phyloP scores from a whole-genome alignment of 1,140 invertebrate genomes.

The Leptinotarsa texana region DNA sequence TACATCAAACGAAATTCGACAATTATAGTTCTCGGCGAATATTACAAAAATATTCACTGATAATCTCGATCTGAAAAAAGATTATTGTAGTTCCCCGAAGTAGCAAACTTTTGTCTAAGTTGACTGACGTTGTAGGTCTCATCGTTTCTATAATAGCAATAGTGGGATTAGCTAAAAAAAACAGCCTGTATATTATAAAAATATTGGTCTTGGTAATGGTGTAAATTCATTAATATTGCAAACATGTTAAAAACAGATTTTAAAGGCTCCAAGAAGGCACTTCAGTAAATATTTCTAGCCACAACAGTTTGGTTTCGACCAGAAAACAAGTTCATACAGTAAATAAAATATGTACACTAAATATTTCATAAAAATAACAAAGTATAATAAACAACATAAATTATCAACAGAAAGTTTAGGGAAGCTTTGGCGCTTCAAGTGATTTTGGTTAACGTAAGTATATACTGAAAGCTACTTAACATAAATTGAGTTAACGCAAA shows the following conservation, averaged over 20 bases:
- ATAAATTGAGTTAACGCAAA: not conserved
- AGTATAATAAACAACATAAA: constrained; percentile 3
- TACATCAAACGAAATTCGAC: no score
- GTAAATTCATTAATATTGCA: not conserved
- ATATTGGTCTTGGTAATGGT: not conserved
- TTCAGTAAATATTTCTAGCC: not conserved
- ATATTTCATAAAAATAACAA: constrained; percentile 5
- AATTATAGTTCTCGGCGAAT: no score
- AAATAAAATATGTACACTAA: constrained; percentile 4
- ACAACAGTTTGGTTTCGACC: not conserved
- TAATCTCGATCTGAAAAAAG: no score
- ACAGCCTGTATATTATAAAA: no score
- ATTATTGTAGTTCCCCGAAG: no score
- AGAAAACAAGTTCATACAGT: not conserved
- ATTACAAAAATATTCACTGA: no score
- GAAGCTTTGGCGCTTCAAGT: not conserved
- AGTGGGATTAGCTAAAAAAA: no score
- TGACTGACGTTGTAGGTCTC: no score
- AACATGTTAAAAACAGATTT: not conserved
- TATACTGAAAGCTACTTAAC: not conserved
- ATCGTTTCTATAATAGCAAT: no score
- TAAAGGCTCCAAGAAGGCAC: not conserved
- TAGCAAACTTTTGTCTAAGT: no score
- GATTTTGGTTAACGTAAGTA: constrained; percentile 16
- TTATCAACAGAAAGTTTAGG: constrained; percentile 14